Percentiles rank a stretch among this genome's conserved stretches.
Evolutionary conservation across 2,888 invertebrate species (phyloP).

Genomic region (Drosophila testacea): DNA sequence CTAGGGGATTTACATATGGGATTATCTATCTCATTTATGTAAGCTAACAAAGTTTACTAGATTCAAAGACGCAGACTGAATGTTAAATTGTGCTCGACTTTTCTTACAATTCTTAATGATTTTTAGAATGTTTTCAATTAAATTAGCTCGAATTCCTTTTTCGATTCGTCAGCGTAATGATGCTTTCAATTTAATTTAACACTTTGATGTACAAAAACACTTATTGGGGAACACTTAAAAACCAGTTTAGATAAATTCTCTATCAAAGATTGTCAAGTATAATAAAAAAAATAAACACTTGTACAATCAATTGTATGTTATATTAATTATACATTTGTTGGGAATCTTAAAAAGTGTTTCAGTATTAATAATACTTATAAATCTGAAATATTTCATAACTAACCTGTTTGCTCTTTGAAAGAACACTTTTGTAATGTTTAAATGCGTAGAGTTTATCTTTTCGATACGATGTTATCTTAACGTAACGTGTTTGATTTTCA

Average conservation of each 20-base stretch:
- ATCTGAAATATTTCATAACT: not conserved
- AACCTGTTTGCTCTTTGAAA: constrained; percentile 13
- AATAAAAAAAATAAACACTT: too few relatives aligned
- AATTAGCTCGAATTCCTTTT: not conserved
- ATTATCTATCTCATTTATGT: not conserved
- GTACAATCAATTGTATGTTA: too few relatives aligned
- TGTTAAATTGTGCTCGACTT: not conserved
- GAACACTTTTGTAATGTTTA: not conserved
- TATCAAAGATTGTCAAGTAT: too few relatives aligned
- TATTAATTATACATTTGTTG: too few relatives aligned
- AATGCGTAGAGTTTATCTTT: constrained; percentile 5
- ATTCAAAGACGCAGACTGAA: not conserved
- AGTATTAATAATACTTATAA: not conserved
- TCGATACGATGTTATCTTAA: not conserved
- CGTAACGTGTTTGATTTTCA: not conserved
- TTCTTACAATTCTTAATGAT: not conserved
- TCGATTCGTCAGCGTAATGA: not conserved
- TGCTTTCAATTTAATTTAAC: not conserved
- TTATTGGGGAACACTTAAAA: too few relatives aligned
- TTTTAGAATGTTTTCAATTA: not conserved
- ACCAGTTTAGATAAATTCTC: too few relatives aligned
- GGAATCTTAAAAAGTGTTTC: too few relatives aligned
- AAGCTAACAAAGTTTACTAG: not conserved
- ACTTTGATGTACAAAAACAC: too few relatives aligned
- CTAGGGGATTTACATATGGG: constrained; percentile 1